These are phyloP conservation scores for Momotus momota DNA, from an alignment of 2,797 vertebrate species.

Conservation along the genomic window DNA sequence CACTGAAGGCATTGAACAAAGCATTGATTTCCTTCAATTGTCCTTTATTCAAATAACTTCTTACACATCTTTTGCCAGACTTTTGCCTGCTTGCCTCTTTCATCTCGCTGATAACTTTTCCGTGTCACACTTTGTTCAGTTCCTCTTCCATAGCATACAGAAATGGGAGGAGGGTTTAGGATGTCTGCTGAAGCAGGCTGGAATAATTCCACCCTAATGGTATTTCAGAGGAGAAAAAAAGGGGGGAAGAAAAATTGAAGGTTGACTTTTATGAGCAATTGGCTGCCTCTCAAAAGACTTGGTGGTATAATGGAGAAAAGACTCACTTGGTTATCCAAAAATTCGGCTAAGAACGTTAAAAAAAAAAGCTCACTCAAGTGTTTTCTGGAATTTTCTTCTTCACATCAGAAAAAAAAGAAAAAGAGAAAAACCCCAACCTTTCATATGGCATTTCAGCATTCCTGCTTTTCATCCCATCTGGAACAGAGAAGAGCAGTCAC, in stretches of 20 bases:
- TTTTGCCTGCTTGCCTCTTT: neutral
- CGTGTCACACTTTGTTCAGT: neutral
- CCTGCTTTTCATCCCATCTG: neutral
- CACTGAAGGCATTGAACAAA: neutral
- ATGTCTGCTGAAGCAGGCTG: neutral
- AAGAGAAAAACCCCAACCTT: neutral
- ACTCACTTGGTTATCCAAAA: neutral
- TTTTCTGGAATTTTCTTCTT: slow-evolving; percentile 17
- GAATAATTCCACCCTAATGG: neutral
- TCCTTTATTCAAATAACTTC: neutral
- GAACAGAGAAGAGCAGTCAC: neutral
- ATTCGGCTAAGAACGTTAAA: neutral
- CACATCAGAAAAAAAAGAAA: neutral
- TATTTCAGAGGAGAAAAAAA: neutral
- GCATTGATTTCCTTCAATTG: neutral
- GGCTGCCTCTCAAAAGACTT: neutral
- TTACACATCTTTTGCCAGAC: neutral
- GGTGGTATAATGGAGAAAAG: neutral
- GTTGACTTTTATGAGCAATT: neutral
- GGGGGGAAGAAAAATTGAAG: neutral
- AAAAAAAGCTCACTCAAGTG: neutral
- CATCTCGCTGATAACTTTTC: slow-evolving; percentile 5
- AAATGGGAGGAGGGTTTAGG: neutral
- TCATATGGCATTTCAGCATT: neutral
- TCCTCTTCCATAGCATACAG: neutral